phyloP scores from a whole-genome alignment of 2,888 invertebrate species.

The Epinotia demarniana region DNA sequence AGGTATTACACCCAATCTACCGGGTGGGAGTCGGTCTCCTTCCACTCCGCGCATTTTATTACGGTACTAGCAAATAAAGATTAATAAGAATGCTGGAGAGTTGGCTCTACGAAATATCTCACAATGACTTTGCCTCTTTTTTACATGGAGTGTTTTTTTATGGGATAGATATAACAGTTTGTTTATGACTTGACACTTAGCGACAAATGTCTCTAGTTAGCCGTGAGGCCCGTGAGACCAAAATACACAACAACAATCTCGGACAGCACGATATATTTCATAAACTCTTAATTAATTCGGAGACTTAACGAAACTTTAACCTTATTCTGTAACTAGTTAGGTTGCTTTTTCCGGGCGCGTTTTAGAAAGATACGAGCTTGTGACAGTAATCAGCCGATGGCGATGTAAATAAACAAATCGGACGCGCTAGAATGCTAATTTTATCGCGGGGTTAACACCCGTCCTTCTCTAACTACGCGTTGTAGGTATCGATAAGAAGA shows the following conservation, averaged over 20 bases:
- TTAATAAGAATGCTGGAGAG: too few species aligned
- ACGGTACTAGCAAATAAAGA: background rate
- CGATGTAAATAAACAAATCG: conserved; percentile 33
- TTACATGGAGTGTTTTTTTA: too few species aligned
- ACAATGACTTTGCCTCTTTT: too few species aligned
- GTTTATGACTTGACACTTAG: conserved; percentile 6
- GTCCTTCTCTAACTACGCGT: conserved; percentile 21
- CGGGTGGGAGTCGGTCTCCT: conserved; percentile 5
- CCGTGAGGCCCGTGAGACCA: conserved; percentile 24
- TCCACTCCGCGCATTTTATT: conserved; percentile 3
- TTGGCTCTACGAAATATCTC: too few species aligned
- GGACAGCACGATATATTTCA: background rate
- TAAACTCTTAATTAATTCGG: background rate
- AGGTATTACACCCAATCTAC: too few species aligned
- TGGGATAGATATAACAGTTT: background rate
- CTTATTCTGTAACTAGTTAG: background rate
- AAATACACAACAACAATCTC: conserved; percentile 12
- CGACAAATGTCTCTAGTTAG: conserved; percentile 27
- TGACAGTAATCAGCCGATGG: conserved; percentile 2
- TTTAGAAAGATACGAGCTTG: conserved; percentile 11
- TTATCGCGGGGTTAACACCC: conserved; percentile 31
- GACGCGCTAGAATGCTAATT: conserved; percentile 31
- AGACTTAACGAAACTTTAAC: background rate
- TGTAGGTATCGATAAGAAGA: conserved; percentile 7
- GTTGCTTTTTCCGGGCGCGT: background rate